Percentiles rank a stretch among this genome's conserved stretches.
phyloP scores from a whole-genome alignment of 2,888 invertebrate genomes.

The Sinopyrophorus schimmeli region DNA sequence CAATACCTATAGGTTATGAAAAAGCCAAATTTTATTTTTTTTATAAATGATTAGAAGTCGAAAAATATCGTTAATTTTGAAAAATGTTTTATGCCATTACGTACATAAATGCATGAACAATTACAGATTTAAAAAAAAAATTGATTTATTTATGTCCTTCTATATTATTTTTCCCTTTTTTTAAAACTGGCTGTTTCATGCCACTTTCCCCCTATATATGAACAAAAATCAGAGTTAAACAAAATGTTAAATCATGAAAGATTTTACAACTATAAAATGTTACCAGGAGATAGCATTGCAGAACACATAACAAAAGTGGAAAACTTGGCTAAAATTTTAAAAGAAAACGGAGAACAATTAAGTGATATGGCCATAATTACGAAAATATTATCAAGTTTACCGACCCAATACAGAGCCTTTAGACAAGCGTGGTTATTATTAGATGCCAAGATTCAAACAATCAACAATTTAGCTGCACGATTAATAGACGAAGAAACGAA shows the following conservation, averaged over 20 bases:
- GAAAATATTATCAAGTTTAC: conserved; percentile 32
- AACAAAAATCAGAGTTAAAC: conserved; percentile 33
- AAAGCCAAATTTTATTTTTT: no score
- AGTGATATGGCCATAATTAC: conserved; percentile 36
- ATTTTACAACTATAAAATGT: conserved; percentile 38
- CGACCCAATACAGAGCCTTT: conserved; percentile 29
- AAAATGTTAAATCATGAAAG: conserved; percentile 39
- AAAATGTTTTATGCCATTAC: no score
- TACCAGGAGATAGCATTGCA: conserved; percentile 35
- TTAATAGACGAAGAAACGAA: conserved; percentile 36
- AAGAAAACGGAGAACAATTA: conserved; percentile 32
- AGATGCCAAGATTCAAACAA: conserved; percentile 34
- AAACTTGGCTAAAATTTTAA: conserved; percentile 38
- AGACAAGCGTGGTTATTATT: conserved; percentile 37
- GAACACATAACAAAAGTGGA: conserved; percentile 41
- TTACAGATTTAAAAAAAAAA: no score
- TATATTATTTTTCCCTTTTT: no score
- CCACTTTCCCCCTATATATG: no score
- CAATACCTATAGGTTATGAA: no score
- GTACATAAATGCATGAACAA: no score
- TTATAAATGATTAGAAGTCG: no score
- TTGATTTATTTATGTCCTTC: no score
- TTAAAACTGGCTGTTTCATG: no score
- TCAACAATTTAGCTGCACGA: conserved; percentile 31
- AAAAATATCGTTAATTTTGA: no score